phyloP scores from a whole-genome alignment of 2,888 invertebrate species.

The Lithodes maja region DNA sequence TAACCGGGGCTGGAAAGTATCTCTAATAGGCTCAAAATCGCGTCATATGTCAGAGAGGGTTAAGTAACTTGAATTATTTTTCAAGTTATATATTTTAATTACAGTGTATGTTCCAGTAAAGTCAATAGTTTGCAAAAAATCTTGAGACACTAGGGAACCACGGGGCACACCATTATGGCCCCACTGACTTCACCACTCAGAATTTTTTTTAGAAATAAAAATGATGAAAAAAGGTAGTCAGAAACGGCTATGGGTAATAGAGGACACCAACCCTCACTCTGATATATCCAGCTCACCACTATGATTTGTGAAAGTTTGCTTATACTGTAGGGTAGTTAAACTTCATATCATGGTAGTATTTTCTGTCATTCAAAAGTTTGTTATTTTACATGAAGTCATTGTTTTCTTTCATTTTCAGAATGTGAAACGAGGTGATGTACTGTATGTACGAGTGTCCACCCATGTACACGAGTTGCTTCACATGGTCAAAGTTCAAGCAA shows the following conservation, averaged over 20 bases:
- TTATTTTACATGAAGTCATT: slow-evolving; percentile 2
- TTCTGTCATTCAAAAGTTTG: not conserved
- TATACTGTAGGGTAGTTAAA: not conserved
- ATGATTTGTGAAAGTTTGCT: no score
- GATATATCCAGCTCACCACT: no score
- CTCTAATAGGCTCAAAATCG: no score
- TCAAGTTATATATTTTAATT: no score
- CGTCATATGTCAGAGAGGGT: no score
- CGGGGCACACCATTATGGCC: not conserved
- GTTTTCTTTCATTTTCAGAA: slow-evolving; percentile 33
- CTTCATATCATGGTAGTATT: not conserved
- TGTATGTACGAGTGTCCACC: slow-evolving; percentile 33
- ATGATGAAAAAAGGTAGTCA: no score
- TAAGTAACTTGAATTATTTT: no score
- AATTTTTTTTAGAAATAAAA: no score
- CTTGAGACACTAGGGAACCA: not conserved
- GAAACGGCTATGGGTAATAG: no score
- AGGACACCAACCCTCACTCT: no score
- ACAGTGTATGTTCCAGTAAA: not conserved
- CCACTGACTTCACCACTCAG: not conserved
- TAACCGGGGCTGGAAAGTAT: no score
- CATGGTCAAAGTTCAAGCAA: slow-evolving; percentile 46
- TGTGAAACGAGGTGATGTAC: slow-evolving; percentile 50
- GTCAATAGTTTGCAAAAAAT: not conserved
- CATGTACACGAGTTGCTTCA: slow-evolving; percentile 32